Base-by-base conservation (phyloP, 2,797 vertebrate species). In the Hydrolagus colliei region DNA sequence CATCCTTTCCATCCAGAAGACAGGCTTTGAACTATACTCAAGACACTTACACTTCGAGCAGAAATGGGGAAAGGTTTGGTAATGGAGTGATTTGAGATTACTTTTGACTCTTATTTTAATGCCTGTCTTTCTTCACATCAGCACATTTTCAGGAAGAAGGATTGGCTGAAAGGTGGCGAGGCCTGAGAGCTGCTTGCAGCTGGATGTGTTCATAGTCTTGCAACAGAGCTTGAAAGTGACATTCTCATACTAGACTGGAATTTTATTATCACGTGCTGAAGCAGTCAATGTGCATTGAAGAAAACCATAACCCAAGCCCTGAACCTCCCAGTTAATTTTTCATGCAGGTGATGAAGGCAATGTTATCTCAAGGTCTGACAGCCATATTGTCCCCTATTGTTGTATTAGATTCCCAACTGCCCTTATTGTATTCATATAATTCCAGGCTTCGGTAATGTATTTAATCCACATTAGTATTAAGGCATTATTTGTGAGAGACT, bases 261-360 rank as follows among this genome's bases (percentile, higher is more conserved):
- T 85, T 75, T 63, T 86, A 74, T 71, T 76, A 27, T 76, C 14
- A 59, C 32, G 35, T 61, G 65, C 71, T 82, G 72, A 59, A 92
- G 89, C 88, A 41, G 79, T 32, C 67, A 67, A 84, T 35, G 41
- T 41, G 27, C 52, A 67, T 67, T 90, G 92, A 93, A 91, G 91
- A 90, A 94, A 94, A 93, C 92, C 93, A 93, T 91, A 93, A 89
- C 91, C 93, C 91, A 91, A 75, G 91, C 88, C 14, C 89, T 90
- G 91, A 89, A 52, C 89, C 91, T 93, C 92, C 91, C 92, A 93
- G 92, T 92, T 93, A 93, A 94, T 94, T 92, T 94, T 94, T 94
- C 94, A 94, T 92, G 91, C 90, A 93, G 93, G 92, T 93, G 91
- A 92, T 92, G 91, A 80, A 86, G 76, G 86, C 73, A 14, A 59